These are phyloP conservation scores for Siphonodentalium dalli DNA, from an alignment of 2,888 invertebrate species.

Conservation along the genomic window DNA sequence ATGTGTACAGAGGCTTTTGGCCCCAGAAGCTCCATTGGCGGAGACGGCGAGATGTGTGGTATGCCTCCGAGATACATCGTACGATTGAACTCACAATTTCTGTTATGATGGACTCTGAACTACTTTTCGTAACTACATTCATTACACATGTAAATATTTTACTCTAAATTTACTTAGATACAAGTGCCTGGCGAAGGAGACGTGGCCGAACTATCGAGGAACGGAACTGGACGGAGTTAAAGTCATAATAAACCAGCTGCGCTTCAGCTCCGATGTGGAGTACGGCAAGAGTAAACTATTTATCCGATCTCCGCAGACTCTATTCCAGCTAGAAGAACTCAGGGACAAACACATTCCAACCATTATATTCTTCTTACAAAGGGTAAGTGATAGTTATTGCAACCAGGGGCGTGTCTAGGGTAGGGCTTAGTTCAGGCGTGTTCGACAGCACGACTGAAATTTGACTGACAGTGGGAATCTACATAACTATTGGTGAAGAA, in stretches of 20 bases:
- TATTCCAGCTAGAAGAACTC: slow-evolving; percentile 87
- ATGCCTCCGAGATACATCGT: too few relatives aligned
- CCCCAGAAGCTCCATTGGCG: too few relatives aligned
- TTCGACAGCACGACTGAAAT: background rate
- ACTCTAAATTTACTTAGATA: too few relatives aligned
- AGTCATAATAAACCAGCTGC: slow-evolving; percentile 82
- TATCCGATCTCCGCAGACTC: slow-evolving; percentile 87
- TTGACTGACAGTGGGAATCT: too few relatives aligned
- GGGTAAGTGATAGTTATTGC: slow-evolving; percentile 70
- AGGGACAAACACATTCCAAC: slow-evolving; percentile 88
- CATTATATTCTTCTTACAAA: slow-evolving; percentile 91
- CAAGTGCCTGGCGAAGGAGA: slow-evolving; percentile 94
- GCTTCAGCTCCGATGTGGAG: slow-evolving; percentile 82
- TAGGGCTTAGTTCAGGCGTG: background rate
- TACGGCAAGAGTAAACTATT: slow-evolving; percentile 97
- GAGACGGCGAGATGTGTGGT: too few relatives aligned
- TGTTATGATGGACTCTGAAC: too few relatives aligned
- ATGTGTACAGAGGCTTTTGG: too few relatives aligned
- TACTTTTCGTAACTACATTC: too few relatives aligned
- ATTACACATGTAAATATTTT: too few relatives aligned
- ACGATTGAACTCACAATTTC: too few relatives aligned
- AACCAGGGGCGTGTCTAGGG: background rate
- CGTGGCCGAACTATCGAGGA: slow-evolving; percentile 94
- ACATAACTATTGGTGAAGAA: too few relatives aligned
- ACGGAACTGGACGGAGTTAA: slow-evolving; percentile 82